Conservation (phyloP, 30 jellyfish, hydroid and myxozoan species). For the Hydractinia echinata region DNA sequence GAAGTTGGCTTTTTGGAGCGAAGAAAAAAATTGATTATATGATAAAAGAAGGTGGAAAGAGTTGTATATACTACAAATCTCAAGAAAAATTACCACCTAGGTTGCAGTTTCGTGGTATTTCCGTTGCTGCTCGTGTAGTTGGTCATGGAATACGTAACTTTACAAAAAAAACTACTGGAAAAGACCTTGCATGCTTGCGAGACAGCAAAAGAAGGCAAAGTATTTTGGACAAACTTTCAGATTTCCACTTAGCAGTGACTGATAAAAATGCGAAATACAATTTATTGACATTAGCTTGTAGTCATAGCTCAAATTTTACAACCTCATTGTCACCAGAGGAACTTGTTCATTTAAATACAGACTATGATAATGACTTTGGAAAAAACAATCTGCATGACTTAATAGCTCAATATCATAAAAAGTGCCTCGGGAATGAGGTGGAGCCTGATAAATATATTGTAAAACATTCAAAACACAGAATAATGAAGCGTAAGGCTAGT, state of each 20-base stretch:
- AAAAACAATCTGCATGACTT: constrained; percentile 14
- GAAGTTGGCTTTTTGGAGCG: constrained; percentile 16
- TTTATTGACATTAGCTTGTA: constrained; percentile 22
- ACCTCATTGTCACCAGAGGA: constrained; percentile 28
- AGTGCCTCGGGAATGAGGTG: constrained; percentile 8
- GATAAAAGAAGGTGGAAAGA: too few relatives aligned
- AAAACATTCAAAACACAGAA: constrained; percentile 2
- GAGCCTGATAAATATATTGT: neutral
- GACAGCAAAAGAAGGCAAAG: constrained; percentile 22
- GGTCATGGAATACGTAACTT: constrained; percentile 86
- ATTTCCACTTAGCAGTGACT: constrained; percentile 11
- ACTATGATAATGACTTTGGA: constrained; percentile 20
- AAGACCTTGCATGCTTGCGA: constrained; percentile 66
- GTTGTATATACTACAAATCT: neutral
- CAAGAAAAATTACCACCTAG: constrained; percentile 85
- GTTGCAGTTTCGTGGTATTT: constrained; percentile 57
- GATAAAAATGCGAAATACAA: constrained; percentile 14
- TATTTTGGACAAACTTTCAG: constrained; percentile 16
- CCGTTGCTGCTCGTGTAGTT: constrained; percentile 76
- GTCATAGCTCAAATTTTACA: constrained; percentile 28
- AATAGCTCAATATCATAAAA: constrained; percentile 22
- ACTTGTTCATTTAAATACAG: neutral
- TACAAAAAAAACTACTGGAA: constrained; percentile 77
- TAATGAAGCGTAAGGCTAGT: neutral
- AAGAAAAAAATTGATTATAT: constrained; percentile 6